Evolutionary conservation across 2,888 invertebrate genomes (phyloP).

Genomic region (Phania funesta): DNA sequence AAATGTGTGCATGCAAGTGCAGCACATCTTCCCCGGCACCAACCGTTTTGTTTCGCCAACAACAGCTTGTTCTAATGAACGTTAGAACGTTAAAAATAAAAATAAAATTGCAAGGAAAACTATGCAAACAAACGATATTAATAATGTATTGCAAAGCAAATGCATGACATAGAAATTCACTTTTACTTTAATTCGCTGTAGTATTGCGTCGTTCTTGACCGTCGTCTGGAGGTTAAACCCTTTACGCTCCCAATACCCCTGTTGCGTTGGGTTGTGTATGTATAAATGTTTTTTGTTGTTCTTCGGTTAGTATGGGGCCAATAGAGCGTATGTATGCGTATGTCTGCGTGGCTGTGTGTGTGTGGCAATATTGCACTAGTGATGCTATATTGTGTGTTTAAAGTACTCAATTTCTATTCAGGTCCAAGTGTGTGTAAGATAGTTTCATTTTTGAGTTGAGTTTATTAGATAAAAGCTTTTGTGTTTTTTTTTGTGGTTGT

Average conservation of each 20-base stretch:
- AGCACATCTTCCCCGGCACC: neutral
- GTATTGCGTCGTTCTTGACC: constrained; percentile 66
- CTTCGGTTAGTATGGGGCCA: neutral
- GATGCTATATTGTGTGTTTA: constrained; percentile 2
- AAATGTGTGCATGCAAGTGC: neutral
- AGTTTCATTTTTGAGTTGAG: neutral
- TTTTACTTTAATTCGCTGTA: constrained; percentile 67
- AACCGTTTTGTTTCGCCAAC: neutral
- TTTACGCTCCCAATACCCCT: constrained; percentile 8
- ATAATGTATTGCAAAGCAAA: constrained; percentile 32
- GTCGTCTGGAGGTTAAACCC: constrained; percentile 57
- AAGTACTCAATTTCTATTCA: constrained; percentile 22
- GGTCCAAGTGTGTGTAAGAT: neutral
- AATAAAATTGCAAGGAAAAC: neutral
- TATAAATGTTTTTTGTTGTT: constrained; percentile 10
- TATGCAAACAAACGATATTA: constrained; percentile 15
- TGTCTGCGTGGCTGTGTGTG: neutral
- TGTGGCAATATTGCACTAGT: neutral
- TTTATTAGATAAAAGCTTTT: constrained; percentile 29
- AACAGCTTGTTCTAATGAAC: neutral
- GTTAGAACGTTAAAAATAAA: constrained; percentile 41
- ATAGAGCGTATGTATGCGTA: neutral
- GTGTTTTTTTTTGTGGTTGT: neutral
- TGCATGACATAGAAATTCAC: constrained; percentile 67
- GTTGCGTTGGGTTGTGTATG: neutral